These are phyloP conservation scores for Guaruba guarouba DNA, from an alignment of 2,113 vertebrate species.

Conservation along the genomic window DNA sequence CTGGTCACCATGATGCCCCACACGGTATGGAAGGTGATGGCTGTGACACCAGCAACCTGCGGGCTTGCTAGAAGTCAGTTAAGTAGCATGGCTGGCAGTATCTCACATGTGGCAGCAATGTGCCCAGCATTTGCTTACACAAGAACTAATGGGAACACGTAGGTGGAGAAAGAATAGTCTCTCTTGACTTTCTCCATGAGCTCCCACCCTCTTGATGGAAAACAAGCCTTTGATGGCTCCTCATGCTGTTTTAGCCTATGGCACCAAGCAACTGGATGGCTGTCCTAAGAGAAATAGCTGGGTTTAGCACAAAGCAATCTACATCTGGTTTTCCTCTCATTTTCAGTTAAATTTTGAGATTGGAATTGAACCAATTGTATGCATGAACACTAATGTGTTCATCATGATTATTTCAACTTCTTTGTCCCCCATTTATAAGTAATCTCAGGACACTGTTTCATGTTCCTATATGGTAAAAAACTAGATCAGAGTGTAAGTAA, in stretches of 20 bases:
- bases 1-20: not conserved
- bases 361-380: not conserved
- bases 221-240: not conserved
- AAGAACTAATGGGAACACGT: not conserved
- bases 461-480: not conserved
- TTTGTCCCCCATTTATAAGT: not conserved
- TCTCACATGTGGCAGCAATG: not conserved
- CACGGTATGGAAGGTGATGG: accelerated
- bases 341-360: not conserved
- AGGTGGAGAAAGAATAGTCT: not conserved
- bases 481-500: not conserved
- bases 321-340: not conserved
- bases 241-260: not conserved
- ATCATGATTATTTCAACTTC: not conserved
- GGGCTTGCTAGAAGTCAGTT: not conserved
- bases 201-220: not conserved
- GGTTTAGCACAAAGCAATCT: not conserved
- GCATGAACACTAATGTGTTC: not conserved
- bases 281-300: not conserved
- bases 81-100: not conserved
- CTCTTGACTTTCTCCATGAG: not conserved
- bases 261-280: not conserved
- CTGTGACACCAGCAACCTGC: not conserved
- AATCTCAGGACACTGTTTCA: not conserved
- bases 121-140: not conserved